These are phyloP conservation scores for Neoseiulus cucumeris DNA, from an alignment of 1,140 invertebrate genomes.

Conservation along the genomic window DNA sequence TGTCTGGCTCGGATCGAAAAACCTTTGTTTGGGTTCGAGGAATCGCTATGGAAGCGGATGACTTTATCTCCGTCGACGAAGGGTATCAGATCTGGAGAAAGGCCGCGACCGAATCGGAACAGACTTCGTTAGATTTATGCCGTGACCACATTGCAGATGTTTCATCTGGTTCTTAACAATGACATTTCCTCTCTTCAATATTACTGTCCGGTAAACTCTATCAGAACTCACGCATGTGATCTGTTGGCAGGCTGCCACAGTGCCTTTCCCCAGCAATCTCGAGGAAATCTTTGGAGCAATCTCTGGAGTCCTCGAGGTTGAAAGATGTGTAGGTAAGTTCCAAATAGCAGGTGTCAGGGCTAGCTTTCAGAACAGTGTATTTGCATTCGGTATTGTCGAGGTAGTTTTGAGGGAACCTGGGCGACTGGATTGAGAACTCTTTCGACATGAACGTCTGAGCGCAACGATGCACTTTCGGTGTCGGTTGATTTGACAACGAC, in stretches of 20 bases:
- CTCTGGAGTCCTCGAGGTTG: conserved; percentile 19
- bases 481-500: conserved; percentile 11
- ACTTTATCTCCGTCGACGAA: conserved; percentile 1
- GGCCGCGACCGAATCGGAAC: too few species aligned
- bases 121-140: too few species aligned
- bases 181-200: too few species aligned
- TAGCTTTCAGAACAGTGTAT: conserved; percentile 18
- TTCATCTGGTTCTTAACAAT: too few species aligned
- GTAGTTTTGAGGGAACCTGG: conserved; percentile 14
- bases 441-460: background rate
- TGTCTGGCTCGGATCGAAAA: background rate
- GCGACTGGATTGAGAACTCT: background rate
- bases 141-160: too few species aligned
- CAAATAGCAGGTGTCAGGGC: conserved; percentile 19
- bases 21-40: background rate
- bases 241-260: conserved; percentile 20
- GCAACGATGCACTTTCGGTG: background rate
- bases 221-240: conserved; percentile 20
- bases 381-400: conserved; percentile 17
- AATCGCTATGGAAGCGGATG: background rate
- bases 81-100: background rate
- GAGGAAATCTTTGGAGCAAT: conserved; percentile 20
- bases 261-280: conserved; percentile 18
- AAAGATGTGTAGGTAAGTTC: conserved; percentile 21
- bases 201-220: too few species aligned